Conservation (phyloP, 2,113 vertebrate genomes). For the Hippocampus comes region DNA sequence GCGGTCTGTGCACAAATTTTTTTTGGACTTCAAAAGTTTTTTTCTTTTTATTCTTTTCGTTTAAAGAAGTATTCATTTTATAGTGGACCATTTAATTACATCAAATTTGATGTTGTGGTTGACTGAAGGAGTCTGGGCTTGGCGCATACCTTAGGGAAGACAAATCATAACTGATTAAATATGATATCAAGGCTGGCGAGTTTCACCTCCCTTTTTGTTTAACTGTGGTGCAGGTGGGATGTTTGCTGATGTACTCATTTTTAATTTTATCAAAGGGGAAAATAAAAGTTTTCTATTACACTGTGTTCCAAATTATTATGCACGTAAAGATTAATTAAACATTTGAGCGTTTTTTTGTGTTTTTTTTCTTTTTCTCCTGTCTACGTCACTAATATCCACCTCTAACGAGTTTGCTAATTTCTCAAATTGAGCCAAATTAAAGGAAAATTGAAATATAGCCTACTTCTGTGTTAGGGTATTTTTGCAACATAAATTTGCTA, state of each 20-base stretch:
- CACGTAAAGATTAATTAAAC: neutral
- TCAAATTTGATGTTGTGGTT: constrained; percentile 47
- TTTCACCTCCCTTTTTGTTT: constrained; percentile 54
- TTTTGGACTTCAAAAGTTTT: constrained; percentile 71
- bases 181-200: constrained; percentile 52
- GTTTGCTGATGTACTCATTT: constrained; percentile 66
- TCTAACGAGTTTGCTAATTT: too few species aligned
- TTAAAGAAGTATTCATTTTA: constrained; percentile 76
- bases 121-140: constrained; percentile 45
- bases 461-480: too few species aligned
- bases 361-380: neutral
- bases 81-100: constrained; percentile 65
- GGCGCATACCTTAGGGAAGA: constrained; percentile 49
- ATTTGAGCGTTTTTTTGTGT: neutral
- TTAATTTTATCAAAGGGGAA: constrained; percentile 68
- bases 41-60: constrained; percentile 66
- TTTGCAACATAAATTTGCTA: neutral
- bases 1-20: constrained; percentile 59
- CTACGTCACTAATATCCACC: too few species aligned
- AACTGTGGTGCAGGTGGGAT: constrained; percentile 69
- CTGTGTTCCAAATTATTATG: neutral
- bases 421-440: too few species aligned
- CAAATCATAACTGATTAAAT: constrained; percentile 57
- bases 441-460: too few species aligned
- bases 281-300: constrained; percentile 70